Base-by-base conservation (phyloP, 2,888 invertebrate species). In the Andrena dorsata region DNA sequence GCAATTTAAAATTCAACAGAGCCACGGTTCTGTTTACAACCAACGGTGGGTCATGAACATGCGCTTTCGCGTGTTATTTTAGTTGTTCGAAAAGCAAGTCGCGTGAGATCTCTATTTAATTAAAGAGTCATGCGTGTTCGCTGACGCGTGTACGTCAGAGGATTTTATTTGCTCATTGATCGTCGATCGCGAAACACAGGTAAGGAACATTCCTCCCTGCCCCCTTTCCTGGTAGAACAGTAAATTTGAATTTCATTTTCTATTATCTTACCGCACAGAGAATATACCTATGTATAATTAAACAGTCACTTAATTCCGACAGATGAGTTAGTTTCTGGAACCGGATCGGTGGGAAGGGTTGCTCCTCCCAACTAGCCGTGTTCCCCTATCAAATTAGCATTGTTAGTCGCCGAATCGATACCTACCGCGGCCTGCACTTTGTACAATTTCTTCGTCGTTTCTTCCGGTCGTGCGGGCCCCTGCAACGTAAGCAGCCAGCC, bases 401-500 rank as follows among this genome's bases (percentile, higher is more conserved):
- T 81, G 79, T 88, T 82, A 86, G 72, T 78, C 63, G 70, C 4
- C 35, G 81, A 87, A 83, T 87, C 88, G 83, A 88, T 89, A 80
- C 47, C 72, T 89, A 80, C 47, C 72, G 51, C 65, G 70, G 32
- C 87, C 89, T 88, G 90, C 90, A 89, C 91, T 89, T 90, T 88
- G 88, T 91, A 90, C 91, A 92, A 92, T 91, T 91, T 90, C 89
- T 86, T 89, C 86, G 69, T 66, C 66, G 79, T 66, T 56, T 80
- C 79, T 84, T 79, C 64, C 79, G 73, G 80, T 74, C 69, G 69
- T 56, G 66, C 80, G 81, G 83, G 85, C 85, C 86, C 79, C 88
- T 87, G 85, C 86, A 88, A 91, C 90, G 90, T 91, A 91, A 92
- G 90, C 92, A 90, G 89, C 87, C 80, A 81, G 87, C 84, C 89